phyloP scores from a whole-genome alignment of 2,113 vertebrate species.

The Leptobrachium leishanense region DNA sequence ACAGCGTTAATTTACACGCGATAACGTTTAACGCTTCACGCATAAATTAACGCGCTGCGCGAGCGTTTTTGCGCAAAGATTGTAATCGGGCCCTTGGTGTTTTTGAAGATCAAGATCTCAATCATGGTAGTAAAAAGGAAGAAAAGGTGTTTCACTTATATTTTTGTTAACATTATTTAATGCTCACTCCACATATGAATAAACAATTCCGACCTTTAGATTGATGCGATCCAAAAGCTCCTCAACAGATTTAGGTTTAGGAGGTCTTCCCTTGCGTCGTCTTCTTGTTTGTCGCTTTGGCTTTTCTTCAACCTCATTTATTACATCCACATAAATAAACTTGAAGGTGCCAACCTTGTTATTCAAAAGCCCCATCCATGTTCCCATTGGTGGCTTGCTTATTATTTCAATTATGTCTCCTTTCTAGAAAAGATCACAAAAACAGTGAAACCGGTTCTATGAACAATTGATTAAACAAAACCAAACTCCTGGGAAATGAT shows the following conservation, averaged over 20 bases:
- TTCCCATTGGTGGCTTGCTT: constrained; percentile 98
- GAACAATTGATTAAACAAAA: too few relatives aligned
- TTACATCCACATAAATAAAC: constrained; percentile 96
- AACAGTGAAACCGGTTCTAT: background rate
- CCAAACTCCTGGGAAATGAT: too few relatives aligned
- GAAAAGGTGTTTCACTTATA: too few relatives aligned
- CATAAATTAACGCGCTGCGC: too few relatives aligned
- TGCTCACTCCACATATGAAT: too few relatives aligned
- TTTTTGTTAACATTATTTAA: too few relatives aligned
- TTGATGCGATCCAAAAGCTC: constrained; percentile 94
- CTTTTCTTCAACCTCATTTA: constrained; percentile 90
- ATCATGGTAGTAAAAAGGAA: too few relatives aligned
- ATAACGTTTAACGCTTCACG: too few relatives aligned
- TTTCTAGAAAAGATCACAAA: constrained; percentile 66
- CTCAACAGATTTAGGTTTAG: constrained; percentile 93
- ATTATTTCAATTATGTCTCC: constrained; percentile 98
- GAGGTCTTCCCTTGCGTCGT: constrained; percentile 83
- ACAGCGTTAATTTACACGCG: too few relatives aligned
- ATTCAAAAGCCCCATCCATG: constrained; percentile 97
- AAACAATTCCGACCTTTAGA: constrained; percentile 76
- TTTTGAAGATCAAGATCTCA: too few relatives aligned
- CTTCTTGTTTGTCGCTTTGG: constrained; percentile 86
- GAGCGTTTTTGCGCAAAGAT: too few relatives aligned
- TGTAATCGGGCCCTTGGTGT: too few relatives aligned
- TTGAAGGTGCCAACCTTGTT: constrained; percentile 99